Conservation (phyloP, 2,888 invertebrate genomes). For the Perithous albicinctus region DNA sequence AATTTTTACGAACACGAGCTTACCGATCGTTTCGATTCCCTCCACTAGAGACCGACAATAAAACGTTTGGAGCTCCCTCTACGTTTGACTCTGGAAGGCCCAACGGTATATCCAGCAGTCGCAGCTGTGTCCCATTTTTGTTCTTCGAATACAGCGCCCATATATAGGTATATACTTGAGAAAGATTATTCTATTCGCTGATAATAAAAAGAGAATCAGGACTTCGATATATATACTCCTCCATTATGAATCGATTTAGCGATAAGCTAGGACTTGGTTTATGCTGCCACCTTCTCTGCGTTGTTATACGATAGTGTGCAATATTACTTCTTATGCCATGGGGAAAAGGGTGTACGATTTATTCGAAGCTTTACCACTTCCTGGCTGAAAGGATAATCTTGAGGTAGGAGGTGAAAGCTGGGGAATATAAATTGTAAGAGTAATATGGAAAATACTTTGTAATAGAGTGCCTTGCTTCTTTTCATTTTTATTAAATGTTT, state of each 20-base stretch:
- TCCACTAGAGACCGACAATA: constrained; percentile 41
- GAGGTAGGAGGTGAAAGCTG: background rate
- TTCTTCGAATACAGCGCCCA: background rate
- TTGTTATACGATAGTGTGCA: background rate
- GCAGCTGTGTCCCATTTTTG: background rate
- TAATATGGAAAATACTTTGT: background rate
- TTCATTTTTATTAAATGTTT: no score
- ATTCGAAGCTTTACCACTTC: constrained; percentile 32
- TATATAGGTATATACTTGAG: background rate
- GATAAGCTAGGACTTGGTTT: constrained; percentile 17
- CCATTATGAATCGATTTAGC: constrained; percentile 45
- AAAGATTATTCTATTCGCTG: constrained; percentile 36
- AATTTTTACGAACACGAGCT: constrained; percentile 38
- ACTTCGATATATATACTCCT: constrained; percentile 11
- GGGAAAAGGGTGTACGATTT: constrained; percentile 30
- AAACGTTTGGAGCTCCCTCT: constrained; percentile 45
- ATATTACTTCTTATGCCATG: background rate
- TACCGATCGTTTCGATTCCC: constrained; percentile 36
- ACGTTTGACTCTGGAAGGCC: background rate
- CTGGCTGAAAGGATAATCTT: background rate
- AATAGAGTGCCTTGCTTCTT: background rate
- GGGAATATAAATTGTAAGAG: background rate
- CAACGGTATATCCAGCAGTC: background rate
- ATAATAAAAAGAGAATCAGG: constrained; percentile 20
- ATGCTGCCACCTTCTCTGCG: background rate